Conservation (phyloP, 2,113 vertebrate species). For the Natator depressus region DNA sequence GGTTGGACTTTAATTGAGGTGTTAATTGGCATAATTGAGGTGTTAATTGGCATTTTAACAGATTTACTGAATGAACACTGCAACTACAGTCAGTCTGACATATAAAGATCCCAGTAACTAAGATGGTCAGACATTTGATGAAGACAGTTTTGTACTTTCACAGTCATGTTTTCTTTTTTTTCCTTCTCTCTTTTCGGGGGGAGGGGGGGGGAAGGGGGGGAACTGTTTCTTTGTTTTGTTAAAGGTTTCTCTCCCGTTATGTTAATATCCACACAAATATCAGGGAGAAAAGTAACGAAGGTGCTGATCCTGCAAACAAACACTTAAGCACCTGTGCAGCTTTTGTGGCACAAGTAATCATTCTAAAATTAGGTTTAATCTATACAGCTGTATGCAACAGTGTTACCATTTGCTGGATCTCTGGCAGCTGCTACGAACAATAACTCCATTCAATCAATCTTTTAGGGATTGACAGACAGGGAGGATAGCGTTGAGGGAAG, state of each 20-base stretch:
- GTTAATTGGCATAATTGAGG: neutral
- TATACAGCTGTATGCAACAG: neutral
- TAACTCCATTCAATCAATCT: neutral
- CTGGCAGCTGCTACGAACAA: neutral
- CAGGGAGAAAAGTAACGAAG: neutral
- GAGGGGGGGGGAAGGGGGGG: too few relatives aligned
- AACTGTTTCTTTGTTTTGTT: too few relatives aligned
- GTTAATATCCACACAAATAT: fast-evolving
- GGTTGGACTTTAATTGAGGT: neutral
- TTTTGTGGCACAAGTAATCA: neutral
- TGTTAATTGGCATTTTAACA: neutral
- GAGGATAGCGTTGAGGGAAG: neutral
- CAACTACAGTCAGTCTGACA: neutral
- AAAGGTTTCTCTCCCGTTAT: neutral
- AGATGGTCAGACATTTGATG: neutral
- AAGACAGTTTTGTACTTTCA: neutral
- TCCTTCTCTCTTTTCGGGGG: too few relatives aligned
- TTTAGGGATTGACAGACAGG: neutral
- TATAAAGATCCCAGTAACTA: neutral
- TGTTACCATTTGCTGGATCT: neutral
- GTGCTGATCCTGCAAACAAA: neutral
- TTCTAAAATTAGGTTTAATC: neutral
- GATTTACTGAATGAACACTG: neutral
- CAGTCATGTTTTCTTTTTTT: neutral
- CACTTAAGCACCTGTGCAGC: neutral